Percentiles rank a stretch among this genome's conserved stretches.
These are phyloP conservation scores for Sebastes oblongus DNA, from an alignment of 2,797 vertebrate species.

Conservation along the genomic window DNA sequence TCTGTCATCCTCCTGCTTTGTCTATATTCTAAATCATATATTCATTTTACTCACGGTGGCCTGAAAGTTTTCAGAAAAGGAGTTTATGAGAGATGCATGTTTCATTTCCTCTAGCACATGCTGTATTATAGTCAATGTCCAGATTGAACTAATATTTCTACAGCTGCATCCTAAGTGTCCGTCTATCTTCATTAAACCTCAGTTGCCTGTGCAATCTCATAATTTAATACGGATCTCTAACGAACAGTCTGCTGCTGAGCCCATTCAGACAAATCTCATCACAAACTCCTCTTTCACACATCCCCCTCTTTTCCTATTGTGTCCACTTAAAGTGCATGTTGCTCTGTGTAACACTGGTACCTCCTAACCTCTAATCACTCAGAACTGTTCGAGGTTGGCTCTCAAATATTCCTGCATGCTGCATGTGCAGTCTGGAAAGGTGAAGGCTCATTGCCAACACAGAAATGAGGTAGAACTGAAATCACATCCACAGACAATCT, in stretches of 20 bases:
- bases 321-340: not conserved
- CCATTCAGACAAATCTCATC: not conserved
- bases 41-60: not conserved
- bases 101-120: not conserved
- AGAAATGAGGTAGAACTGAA: constrained; percentile 31
- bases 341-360: not conserved
- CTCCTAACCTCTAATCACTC: constrained; percentile 22
- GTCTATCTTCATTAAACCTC: not conserved
- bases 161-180: not conserved
- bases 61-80: not conserved
- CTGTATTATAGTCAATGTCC: not conserved
- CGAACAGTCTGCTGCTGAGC: not conserved
- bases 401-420: constrained; percentile 53
- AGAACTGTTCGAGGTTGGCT: constrained; percentile 9
- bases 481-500: not conserved
- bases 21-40: not conserved
- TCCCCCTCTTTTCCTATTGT: not conserved
- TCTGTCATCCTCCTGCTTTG: not conserved
- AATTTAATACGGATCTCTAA: not conserved
- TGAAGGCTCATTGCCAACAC: constrained; percentile 41
- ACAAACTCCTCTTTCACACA: not conserved
- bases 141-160: not conserved
- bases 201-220: not conserved
- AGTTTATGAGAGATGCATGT: not conserved
- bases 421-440: constrained; percentile 41